Evolutionary conservation across 2,888 invertebrate genomes (phyloP), one percentile per base, ranked within the genome.

Genomic region (Drosophila pseudotalamancana): DNA sequence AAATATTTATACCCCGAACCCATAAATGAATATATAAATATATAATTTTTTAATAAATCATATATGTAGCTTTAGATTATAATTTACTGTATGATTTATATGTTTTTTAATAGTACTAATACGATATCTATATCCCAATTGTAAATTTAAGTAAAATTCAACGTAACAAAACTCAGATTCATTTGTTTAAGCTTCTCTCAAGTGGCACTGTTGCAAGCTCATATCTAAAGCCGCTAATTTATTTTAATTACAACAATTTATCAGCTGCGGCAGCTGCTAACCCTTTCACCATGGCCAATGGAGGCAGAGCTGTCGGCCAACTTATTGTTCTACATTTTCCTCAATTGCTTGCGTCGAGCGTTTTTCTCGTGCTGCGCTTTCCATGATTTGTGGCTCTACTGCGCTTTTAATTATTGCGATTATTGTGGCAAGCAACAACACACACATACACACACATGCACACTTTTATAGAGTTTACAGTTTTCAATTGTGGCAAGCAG

Each of bases 331-430:
- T 67, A 81, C 53, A 79, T 75, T 79, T 78, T 61, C 53, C 62
- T 67, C 72, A 72, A 79, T 81, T 79, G 67, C 62, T 18, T n/a
- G n/a, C 48, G 62, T 57, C 32, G 56, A 62, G 48, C 48, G 32
- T 72, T 54, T 56, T 50, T n/a, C 35, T 53, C 49, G 34, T 42
- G 40, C 43, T 32, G 31, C 48, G 49, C 48, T 60, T 48, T 48
- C n/a, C 76, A 77, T 75, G 80, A 83, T 75, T 80, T 81, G 80
- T 77, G 60, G 65, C 55, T 32, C 51, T 64, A 60, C 51, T 68
- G 65, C 61, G 71, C 80, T 80, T 80, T 79, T 80, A 80, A 80
- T 80, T 80, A 80, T 80, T 77, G 80, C 80, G 80, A 80, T 80
- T 80, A 82, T 79, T 82, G 83, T 77, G 79, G 79, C 79, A 82